Evolutionary conservation across 2,888 invertebrate genomes (phyloP).

Genomic region (Lasioglossum lativentre): DNA sequence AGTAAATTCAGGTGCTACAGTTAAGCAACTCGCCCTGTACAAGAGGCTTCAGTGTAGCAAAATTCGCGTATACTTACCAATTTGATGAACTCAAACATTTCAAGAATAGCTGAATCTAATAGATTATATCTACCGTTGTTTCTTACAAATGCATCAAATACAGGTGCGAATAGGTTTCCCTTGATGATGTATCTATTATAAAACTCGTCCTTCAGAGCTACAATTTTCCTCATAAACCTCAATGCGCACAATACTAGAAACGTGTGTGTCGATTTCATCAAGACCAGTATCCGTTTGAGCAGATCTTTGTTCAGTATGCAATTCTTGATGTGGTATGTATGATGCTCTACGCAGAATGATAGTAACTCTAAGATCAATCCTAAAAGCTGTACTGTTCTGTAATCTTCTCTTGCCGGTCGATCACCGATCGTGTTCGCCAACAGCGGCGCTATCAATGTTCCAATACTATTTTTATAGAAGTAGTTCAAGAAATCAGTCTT

Average conservation of each 20-base stretch:
- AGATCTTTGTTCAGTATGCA: conserved; percentile 99
- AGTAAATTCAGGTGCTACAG: no score
- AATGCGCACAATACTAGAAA: conserved; percentile 98
- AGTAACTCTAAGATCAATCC: conserved; percentile 97
- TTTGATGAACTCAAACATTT: conserved; percentile 99
- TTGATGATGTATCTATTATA: conserved; percentile 98
- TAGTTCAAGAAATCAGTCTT: conserved; percentile 99
- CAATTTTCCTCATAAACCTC: conserved; percentile 98
- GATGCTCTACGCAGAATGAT: conserved; percentile 99
- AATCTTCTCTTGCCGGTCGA: conserved; percentile 96
- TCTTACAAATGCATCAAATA: conserved; percentile 97
- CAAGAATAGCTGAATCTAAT: conserved; percentile 98
- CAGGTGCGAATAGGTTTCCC: conserved; percentile 97
- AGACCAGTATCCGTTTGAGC: conserved; percentile 96
- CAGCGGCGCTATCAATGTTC: conserved; percentile 97
- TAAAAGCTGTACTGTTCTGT: conserved; percentile 97
- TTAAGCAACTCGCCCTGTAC: neutral
- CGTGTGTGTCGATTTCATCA: conserved; percentile 98
- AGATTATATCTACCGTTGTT: conserved; percentile 99
- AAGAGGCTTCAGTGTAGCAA: neutral
- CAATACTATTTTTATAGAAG: conserved; percentile 99
- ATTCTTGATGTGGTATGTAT: conserved; percentile 99
- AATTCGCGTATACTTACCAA: conserved; percentile 85
- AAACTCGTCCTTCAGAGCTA: conserved; percentile 99
- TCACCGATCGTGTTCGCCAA: conserved; percentile 96